Percentiles rank a stretch among this genome's conserved stretches.
phyloP scores from a whole-genome alignment of 2,888 invertebrate genomes.

The Hirtodrosophila histrioides region DNA sequence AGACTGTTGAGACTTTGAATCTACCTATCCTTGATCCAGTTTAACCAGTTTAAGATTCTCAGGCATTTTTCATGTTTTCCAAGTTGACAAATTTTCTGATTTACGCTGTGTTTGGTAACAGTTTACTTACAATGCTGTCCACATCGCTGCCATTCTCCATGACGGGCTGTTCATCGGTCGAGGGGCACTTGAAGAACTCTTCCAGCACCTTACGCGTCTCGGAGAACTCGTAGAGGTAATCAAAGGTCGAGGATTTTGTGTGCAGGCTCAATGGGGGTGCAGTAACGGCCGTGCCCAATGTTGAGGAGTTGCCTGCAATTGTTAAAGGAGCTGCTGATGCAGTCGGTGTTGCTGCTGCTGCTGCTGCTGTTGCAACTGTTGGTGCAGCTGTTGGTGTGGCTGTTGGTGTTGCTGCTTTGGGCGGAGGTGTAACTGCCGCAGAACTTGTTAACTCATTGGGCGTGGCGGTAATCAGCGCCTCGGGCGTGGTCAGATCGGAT shows the following conservation, averaged over 20 bases:
- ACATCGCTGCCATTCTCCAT: slow-evolving; percentile 84
- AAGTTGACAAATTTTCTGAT: too few species aligned
- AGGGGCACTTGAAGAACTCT: slow-evolving; percentile 92
- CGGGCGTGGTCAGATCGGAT: slow-evolving; percentile 84
- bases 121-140: slow-evolving; percentile 83
- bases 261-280: slow-evolving; percentile 70
- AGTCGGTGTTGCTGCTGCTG: slow-evolving; percentile 16
- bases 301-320: slow-evolving; percentile 36
- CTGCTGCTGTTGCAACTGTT: slow-evolving; percentile 11
- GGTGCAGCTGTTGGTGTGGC: slow-evolving; percentile 21
- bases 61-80: too few species aligned
- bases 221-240: slow-evolving; percentile 95
- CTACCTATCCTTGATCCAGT: too few species aligned
- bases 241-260: slow-evolving; percentile 88
- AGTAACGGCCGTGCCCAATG: slow-evolving; percentile 8
- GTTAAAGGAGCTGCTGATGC: slow-evolving; percentile 22
- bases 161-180: slow-evolving; percentile 86
- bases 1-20: too few species aligned
- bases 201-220: slow-evolving; percentile 95
- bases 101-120: too few species aligned
- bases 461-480: slow-evolving; percentile 67
- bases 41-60: too few species aligned
- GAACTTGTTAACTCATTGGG: slow-evolving; percentile 69
- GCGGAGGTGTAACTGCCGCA: slow-evolving; percentile 45
- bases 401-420: slow-evolving; percentile 17